phyloP scores from a whole-genome alignment of 2,888 invertebrate genomes.

The Steinernema scapterisci region DNA sequence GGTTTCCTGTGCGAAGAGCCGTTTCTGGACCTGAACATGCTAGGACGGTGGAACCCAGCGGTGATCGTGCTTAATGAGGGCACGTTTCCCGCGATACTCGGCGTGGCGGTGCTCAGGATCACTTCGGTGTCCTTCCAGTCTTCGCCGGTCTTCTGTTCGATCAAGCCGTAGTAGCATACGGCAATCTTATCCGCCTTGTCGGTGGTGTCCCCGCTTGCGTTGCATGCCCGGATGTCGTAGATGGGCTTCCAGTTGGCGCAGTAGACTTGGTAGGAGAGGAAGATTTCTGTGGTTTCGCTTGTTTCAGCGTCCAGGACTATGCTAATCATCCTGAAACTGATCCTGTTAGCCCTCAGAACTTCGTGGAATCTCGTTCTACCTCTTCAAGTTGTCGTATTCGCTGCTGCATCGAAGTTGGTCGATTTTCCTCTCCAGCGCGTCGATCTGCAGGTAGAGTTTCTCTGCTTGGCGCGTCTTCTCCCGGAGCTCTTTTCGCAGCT shows the following conservation, averaged over 20 bases:
- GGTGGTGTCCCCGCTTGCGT: conserved; percentile 40
- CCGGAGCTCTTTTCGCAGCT: conserved; percentile 57
- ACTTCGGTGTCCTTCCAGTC: conserved; percentile 69
- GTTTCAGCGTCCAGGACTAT: conserved; percentile 66
- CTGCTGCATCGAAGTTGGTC: conserved; percentile 59
- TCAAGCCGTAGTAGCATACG: conserved; percentile 69
- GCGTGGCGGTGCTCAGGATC: conserved; percentile 69
- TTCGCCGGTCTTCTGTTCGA: conserved; percentile 69
- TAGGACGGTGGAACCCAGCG: conserved; percentile 45
- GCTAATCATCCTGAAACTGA: conserved; percentile 66
- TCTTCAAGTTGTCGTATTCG: conserved; percentile 63
- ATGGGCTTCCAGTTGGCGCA: conserved; percentile 69
- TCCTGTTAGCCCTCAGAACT: background rate
- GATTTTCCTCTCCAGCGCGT: conserved; percentile 55
- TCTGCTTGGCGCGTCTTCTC: conserved; percentile 51
- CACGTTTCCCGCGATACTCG: conserved; percentile 69
- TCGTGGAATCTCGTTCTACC: conserved; percentile 39
- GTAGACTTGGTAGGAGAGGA: conserved; percentile 59
- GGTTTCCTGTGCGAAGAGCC: conserved; percentile 45
- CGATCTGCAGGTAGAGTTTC: conserved; percentile 57
- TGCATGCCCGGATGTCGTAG: conserved; percentile 69
- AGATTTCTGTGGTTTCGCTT: conserved; percentile 35
- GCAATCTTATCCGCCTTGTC: conserved; percentile 40
- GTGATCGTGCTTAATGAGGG: conserved; percentile 66
- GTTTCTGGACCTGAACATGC: conserved; percentile 42